These are phyloP conservation scores for Sebastes itinus DNA, from an alignment of 2,797 vertebrate genomes.

Conservation along the genomic window DNA sequence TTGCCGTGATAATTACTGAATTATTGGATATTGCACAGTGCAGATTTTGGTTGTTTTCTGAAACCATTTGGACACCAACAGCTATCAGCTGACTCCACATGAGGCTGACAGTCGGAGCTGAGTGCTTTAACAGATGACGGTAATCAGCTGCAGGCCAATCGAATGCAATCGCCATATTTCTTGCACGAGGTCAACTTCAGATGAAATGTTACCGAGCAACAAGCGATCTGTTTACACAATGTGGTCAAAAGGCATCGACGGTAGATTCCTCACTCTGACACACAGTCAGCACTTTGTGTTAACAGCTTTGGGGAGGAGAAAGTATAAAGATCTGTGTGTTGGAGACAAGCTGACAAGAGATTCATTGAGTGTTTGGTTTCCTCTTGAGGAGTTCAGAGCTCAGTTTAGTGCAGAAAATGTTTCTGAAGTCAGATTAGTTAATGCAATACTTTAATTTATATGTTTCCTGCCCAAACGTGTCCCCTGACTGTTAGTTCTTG, in stretches of 20 bases:
- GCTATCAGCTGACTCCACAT: not conserved
- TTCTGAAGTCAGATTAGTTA: not conserved
- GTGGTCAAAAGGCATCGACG: constrained; percentile 85
- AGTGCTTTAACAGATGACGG: constrained; percentile 85
- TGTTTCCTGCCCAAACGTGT: not conserved
- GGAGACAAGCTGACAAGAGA: constrained; percentile 11
- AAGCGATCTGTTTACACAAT: constrained; percentile 86
- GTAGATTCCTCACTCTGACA: constrained; percentile 81
- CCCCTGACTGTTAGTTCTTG: not conserved
- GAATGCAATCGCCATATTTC: constrained; percentile 89
- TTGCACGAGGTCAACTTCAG: constrained; percentile 84
- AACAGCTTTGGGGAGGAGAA: constrained; percentile 65
- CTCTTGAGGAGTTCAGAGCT: not conserved
- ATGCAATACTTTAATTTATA: too few species aligned
- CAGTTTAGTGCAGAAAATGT: constrained; percentile 66
- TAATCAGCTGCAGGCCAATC: constrained; percentile 86
- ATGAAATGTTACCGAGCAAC: constrained; percentile 92
- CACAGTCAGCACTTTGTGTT: constrained; percentile 86
- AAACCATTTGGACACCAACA: not conserved
- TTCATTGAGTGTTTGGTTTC: constrained; percentile 63
- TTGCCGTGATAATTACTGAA: not conserved
- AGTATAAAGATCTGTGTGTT: not conserved
- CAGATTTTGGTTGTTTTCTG: not conserved
- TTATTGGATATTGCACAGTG: not conserved
- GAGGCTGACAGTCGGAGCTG: constrained; percentile 77